phyloP scores from a whole-genome alignment of 2,113 vertebrate genomes.

The Lucifuga dentata region DNA sequence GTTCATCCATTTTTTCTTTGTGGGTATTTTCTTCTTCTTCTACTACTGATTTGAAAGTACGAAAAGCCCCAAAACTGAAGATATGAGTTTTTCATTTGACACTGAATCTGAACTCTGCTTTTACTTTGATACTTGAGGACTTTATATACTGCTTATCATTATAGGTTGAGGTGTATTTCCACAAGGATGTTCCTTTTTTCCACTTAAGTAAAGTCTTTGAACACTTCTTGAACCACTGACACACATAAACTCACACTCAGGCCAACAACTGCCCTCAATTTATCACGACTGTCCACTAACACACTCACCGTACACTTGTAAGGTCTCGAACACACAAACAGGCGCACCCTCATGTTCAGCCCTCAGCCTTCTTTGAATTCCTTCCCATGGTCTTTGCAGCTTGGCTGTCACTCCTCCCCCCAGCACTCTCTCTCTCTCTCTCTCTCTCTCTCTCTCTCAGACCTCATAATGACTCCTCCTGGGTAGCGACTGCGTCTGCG shows the following conservation, averaged over 20 bases:
- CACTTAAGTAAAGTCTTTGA: too few species aligned
- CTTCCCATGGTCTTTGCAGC: conserved; percentile 70
- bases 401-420: conserved; percentile 70
- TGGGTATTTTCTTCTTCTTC: too few species aligned
- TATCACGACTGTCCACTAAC: conserved; percentile 24
- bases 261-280: conserved; percentile 18
- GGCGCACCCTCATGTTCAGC: conserved; percentile 54
- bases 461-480: conserved; percentile 75
- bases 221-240: conserved; percentile 27
- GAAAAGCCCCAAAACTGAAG: too few species aligned
- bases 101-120: too few species aligned
- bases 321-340: conserved; percentile 55
- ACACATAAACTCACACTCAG: conserved; percentile 10
- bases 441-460: conserved; percentile 70
- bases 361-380: conserved; percentile 76
- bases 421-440: conserved; percentile 71
- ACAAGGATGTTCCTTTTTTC: too few species aligned
- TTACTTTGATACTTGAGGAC: too few species aligned
- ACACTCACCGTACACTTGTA: conserved; percentile 29
- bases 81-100: too few species aligned
- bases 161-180: too few species aligned
- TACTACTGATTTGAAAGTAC: too few species aligned
- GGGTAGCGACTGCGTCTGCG: conserved; percentile 65
- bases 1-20: too few species aligned
- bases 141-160: too few species aligned